These are phyloP conservation scores for Sebastes matsubarae DNA, from an alignment of 2,797 vertebrate genomes.

Conservation along the genomic window DNA sequence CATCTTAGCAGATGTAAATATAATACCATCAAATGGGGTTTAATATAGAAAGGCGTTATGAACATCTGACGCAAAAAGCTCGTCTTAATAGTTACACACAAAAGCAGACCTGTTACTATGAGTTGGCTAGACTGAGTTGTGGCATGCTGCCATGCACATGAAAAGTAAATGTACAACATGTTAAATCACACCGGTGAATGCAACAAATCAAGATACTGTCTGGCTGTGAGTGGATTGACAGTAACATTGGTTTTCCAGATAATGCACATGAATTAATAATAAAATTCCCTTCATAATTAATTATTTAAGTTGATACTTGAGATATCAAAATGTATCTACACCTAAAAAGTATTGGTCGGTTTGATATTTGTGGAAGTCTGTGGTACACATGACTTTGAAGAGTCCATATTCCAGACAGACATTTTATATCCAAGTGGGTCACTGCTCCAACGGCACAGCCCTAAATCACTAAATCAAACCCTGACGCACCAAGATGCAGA, in stretches of 20 bases:
- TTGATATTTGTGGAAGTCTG: background rate
- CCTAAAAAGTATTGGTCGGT: background rate
- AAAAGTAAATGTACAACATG: background rate
- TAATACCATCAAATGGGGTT: background rate
- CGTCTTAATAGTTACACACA: background rate
- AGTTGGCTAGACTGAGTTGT: background rate
- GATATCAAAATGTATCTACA: background rate
- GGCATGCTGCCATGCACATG: background rate
- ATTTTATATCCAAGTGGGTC: conserved; percentile 14
- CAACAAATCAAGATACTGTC: background rate
- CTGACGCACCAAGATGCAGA: background rate
- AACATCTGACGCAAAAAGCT: background rate
- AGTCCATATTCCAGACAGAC: background rate
- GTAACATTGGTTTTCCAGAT: background rate
- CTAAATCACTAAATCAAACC: background rate
- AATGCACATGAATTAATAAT: background rate
- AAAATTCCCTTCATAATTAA: background rate
- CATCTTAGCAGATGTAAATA: background rate
- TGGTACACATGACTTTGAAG: background rate
- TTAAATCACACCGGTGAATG: background rate
- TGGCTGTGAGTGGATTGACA: background rate
- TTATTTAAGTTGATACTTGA: background rate
- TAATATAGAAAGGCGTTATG: background rate
- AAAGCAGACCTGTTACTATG: background rate
- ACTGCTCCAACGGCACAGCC: background rate